phyloP scores from a whole-genome alignment of 2,113 vertebrate species.

The Microtus oregoni region DNA sequence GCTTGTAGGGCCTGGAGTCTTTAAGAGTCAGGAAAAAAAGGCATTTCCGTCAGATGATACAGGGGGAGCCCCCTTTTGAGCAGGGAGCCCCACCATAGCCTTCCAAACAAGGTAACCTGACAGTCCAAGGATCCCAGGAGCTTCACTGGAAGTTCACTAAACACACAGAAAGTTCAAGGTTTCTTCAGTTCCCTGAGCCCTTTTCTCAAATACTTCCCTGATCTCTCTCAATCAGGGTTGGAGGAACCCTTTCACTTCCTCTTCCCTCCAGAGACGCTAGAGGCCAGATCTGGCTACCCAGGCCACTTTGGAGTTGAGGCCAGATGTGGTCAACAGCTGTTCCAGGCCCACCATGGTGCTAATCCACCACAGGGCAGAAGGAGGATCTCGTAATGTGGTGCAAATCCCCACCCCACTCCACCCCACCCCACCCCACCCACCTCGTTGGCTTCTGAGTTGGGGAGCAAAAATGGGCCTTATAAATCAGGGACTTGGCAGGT shows the following conservation, averaged over 20 bases:
- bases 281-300: constrained; percentile 17
- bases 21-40: not conserved
- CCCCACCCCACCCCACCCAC: constrained; percentile 20
- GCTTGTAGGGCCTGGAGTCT: not conserved
- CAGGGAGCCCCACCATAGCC: not conserved
- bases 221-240: not conserved
- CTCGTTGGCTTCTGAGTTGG: constrained; percentile 58
- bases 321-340: constrained; percentile 80
- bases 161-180: not conserved
- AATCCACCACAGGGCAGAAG: constrained; percentile 73
- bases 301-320: constrained; percentile 62
- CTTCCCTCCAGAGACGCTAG: not conserved
- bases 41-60: not conserved
- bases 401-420: constrained; percentile 64
- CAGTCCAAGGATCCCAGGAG: not conserved
- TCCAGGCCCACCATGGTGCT: constrained; percentile 61
- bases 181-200: not conserved
- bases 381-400: constrained; percentile 76
- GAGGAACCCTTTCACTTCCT: not conserved
- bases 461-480: constrained; percentile 61
- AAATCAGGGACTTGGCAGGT: constrained; percentile 69
- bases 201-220: not conserved
- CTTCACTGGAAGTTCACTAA: not conserved
- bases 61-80: too few species aligned
- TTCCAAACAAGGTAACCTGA: not conserved